Evolutionary conservation across 1,140 invertebrate genomes (phyloP).

Genomic region (Trichonephila clavata): DNA sequence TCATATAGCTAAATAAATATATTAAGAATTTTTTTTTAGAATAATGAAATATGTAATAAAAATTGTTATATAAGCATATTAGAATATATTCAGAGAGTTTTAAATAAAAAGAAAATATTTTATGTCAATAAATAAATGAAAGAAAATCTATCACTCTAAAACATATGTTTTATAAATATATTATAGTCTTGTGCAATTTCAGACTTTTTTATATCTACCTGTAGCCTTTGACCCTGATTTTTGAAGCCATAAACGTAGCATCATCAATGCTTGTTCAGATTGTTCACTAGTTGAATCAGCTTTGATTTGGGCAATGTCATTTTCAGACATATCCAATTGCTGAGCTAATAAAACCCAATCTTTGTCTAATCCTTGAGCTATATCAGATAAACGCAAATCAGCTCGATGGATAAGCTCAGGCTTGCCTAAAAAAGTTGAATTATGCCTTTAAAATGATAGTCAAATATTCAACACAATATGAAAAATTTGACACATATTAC

Average conservation of each 20-base stretch:
- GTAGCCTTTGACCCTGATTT: slow-evolving; percentile 88
- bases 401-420: slow-evolving; percentile 88
- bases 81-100: no score
- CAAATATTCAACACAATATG: no score
- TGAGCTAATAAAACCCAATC: slow-evolving; percentile 94
- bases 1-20: no score
- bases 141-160: no score
- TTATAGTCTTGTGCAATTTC: no score
- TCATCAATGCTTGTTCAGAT: slow-evolving; percentile 94
- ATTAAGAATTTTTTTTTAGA: no score
- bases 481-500: no score
- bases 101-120: no score
- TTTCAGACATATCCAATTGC: slow-evolving; percentile 89
- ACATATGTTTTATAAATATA: no score
- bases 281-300: slow-evolving; percentile 91
- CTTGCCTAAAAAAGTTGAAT: slow-evolving; percentile 79
- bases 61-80: no score
- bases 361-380: slow-evolving; percentile 93
- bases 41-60: no score
- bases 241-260: slow-evolving; percentile 93
- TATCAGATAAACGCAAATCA: slow-evolving; percentile 92
- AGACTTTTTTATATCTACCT: slow-evolving; percentile 81
- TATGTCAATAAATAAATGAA: no score
- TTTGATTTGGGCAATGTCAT: slow-evolving; percentile 93
- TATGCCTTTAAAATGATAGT: background rate